A percentile compares a stretch with the other conserved stretches of the same genome.
phyloP scores from a whole-genome alignment of 2,797 vertebrate genomes.

The Malacoraja senta region DNA sequence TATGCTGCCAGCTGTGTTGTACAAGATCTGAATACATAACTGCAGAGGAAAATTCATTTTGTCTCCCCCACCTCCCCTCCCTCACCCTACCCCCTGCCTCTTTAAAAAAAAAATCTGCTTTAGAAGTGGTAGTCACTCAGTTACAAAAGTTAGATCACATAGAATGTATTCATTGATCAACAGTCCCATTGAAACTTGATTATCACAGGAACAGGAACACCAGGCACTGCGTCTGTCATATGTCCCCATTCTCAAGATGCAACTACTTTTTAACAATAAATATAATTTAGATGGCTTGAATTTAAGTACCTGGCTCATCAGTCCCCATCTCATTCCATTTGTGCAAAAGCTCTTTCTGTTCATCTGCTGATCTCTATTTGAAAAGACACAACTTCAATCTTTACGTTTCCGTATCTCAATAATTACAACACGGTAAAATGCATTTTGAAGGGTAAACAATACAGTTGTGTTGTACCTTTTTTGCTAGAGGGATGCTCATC shows the following conservation, averaged over 20 bases:
- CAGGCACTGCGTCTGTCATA: no score
- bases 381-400: constrained; percentile 41
- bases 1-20: neutral
- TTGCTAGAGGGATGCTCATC: constrained; percentile 79
- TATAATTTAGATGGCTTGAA: no score
- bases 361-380: constrained; percentile 70
- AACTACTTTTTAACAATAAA: no score
- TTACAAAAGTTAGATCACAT: neutral
- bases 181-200: neutral
- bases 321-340: constrained; percentile 99
- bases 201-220: no score
- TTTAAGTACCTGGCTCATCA: constrained; percentile 80
- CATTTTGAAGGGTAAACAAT: neutral
- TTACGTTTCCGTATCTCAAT: neutral
- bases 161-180: neutral
- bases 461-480: constrained; percentile 66
- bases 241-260: no score
- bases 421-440: neutral
- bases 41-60: neutral
- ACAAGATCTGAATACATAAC: neutral
- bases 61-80: no score
- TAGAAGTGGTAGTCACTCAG: neutral
- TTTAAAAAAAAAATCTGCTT: neutral
- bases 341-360: constrained; percentile 86
- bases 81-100: no score